Conservation (phyloP, 2,888 invertebrate species). For the Volucella inanis region DNA sequence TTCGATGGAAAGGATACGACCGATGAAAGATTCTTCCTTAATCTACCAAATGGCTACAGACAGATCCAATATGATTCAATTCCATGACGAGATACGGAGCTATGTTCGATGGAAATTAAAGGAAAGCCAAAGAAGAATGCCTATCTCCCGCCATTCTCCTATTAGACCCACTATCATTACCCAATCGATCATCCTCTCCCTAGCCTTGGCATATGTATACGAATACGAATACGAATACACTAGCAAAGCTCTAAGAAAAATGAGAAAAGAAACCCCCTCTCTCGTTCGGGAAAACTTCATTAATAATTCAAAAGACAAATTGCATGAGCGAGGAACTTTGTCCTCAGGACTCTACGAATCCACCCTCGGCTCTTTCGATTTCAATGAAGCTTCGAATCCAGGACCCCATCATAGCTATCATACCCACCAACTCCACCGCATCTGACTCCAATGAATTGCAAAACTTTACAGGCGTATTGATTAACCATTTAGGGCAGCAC, state of each 20-base stretch:
- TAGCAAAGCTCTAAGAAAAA: conserved; percentile 54
- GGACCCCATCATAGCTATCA: too few species aligned
- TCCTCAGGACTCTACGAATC: conserved; percentile 36
- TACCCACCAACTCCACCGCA: conserved; percentile 13
- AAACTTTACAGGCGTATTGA: conserved; percentile 71
- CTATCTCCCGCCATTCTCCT: conserved; percentile 8
- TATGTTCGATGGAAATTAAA: background rate
- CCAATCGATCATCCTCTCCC: conserved; percentile 68
- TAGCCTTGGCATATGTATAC: background rate
- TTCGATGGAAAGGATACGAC: conserved; percentile 7
- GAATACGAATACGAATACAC: conserved; percentile 1
- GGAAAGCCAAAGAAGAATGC: background rate
- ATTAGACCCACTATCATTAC: conserved; percentile 65
- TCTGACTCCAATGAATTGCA: conserved; percentile 65
- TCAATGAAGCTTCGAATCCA: too few species aligned
- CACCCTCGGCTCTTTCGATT: too few species aligned
- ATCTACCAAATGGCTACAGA: conserved; percentile 65
- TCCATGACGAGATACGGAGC: conserved; percentile 54
- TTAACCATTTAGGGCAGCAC: conserved; percentile 74
- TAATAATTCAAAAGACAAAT: conserved; percentile 82
- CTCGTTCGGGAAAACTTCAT: conserved; percentile 76
- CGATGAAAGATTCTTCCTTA: conserved; percentile 34
- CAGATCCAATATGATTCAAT: conserved; percentile 72
- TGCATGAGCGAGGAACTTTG: conserved; percentile 70
- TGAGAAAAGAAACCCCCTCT: conserved; percentile 37